Evolutionary conservation across 2,113 vertebrate species (phyloP).

Genomic region (Gymnarchus niloticus): DNA sequence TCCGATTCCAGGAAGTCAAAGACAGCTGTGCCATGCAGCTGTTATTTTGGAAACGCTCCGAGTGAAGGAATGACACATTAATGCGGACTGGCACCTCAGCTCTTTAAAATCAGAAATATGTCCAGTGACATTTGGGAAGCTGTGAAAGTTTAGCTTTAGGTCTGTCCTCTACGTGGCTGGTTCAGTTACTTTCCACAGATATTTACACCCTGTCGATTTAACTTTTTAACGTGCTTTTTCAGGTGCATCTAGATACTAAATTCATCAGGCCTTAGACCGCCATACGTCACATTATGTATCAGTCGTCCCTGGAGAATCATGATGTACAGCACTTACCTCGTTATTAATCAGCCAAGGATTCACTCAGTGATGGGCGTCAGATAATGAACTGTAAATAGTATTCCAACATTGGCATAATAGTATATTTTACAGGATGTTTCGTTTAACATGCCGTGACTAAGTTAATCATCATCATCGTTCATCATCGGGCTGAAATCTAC

Average conservation of each 20-base stretch:
- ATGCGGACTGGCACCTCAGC: not conserved
- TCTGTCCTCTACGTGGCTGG: not conserved
- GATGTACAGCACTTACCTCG: not conserved
- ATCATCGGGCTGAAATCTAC: not conserved
- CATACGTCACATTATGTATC: too few relatives aligned
- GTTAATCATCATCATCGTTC: not conserved
- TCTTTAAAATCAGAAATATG: not conserved
- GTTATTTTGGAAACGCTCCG: slow-evolving; percentile 8
- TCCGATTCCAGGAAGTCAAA: slow-evolving; percentile 8
- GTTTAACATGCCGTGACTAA: not conserved
- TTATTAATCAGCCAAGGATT: not conserved
- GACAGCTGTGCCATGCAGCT: slow-evolving; percentile 24
- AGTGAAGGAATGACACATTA: not conserved
- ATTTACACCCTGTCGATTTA: not conserved
- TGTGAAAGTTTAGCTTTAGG: not conserved
- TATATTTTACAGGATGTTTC: not conserved
- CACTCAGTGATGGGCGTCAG: not conserved
- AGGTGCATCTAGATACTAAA: too few relatives aligned
- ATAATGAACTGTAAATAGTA: not conserved
- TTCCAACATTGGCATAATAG: not conserved
- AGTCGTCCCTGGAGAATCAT: not conserved
- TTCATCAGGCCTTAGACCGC: too few relatives aligned
- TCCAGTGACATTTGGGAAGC: not conserved
- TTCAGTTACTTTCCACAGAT: not conserved
- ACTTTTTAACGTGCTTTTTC: too few relatives aligned